Evolutionary conservation across 2,888 invertebrate genomes (phyloP).

Genomic region (Barypeithes pellucidus): DNA sequence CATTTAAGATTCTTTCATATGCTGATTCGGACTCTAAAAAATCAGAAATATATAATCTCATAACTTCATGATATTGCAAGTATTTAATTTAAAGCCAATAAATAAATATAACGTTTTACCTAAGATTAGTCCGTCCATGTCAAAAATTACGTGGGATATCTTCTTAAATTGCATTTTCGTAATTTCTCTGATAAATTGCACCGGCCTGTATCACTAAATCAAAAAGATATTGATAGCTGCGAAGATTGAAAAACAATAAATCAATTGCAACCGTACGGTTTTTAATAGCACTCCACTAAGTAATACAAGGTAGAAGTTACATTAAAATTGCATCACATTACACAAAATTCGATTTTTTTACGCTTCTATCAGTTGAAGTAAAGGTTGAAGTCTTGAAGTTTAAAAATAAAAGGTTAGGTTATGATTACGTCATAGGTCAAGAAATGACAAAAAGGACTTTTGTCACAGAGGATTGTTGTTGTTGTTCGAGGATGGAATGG

Average conservation of each 20-base stretch:
- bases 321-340: conserved; percentile 4
- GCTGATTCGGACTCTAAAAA: conserved; percentile 84
- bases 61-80: too few species aligned
- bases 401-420: conserved; percentile 4
- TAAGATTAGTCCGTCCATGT: conserved; percentile 79
- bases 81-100: conserved; percentile 18
- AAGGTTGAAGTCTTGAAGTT: too few species aligned
- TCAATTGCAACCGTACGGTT: not conserved
- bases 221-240: not conserved
- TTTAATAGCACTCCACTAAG: not conserved
- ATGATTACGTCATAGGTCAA: not conserved
- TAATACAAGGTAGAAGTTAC: not conserved
- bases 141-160: conserved; percentile 86
- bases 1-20: conserved; percentile 83
- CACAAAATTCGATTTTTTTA: conserved; percentile 12
- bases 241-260: not conserved
- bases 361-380: not conserved
- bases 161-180: conserved; percentile 70
- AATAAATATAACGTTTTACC: conserved; percentile 72
- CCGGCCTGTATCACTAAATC: not conserved
- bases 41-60: not conserved
- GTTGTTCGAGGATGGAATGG: too few species aligned
- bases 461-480: too few species aligned
- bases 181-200: not conserved
- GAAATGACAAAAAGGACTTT: too few species aligned